A percentile compares a stretch with the other conserved stretches of the same genome.
Evolutionary conservation across 1,140 invertebrate genomes (phyloP).

Genomic region (Bombus huntii): DNA sequence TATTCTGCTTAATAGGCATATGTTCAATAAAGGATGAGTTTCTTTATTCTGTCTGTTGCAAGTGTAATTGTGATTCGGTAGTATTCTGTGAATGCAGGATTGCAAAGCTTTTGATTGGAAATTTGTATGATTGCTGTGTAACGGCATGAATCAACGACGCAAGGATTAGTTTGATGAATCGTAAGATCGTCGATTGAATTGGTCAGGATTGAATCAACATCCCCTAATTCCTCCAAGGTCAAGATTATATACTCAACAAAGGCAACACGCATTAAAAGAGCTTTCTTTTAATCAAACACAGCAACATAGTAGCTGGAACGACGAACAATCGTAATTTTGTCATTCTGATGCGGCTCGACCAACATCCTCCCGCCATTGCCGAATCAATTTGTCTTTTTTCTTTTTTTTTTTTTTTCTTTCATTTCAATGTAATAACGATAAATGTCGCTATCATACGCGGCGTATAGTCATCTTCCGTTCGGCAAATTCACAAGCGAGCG

Average conservation of each 20-base stretch:
- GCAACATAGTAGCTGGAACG: not conserved
- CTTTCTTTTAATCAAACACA: conserved; percentile 12
- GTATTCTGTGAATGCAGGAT: too few relatives aligned
- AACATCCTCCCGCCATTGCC: conserved; percentile 11
- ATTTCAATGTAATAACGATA: conserved; percentile 13
- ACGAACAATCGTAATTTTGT: conserved; percentile 41
- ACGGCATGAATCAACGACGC: not conserved
- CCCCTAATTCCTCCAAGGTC: conserved; percentile 30
- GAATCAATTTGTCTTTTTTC: conserved; percentile 22
- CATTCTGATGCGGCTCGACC: conserved; percentile 24
- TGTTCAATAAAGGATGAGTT: too few relatives aligned
- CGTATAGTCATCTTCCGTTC: conserved; percentile 30
- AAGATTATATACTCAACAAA: not conserved
- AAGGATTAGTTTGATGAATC: not conserved
- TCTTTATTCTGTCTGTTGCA: too few relatives aligned
- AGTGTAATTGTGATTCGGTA: too few relatives aligned
- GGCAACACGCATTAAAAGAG: not conserved
- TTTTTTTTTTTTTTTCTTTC: not conserved
- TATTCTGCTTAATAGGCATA: too few relatives aligned
- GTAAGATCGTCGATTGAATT: conserved; percentile 6
- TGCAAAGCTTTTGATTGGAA: too few relatives aligned
- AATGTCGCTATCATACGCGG: conserved; percentile 15
- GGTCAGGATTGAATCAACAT: not conserved
- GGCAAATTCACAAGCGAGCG: conserved; percentile 1
- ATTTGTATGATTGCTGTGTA: too few relatives aligned